phyloP scores from a whole-genome alignment of 2,113 vertebrate genomes.

The Formicarius rufipectus region DNA sequence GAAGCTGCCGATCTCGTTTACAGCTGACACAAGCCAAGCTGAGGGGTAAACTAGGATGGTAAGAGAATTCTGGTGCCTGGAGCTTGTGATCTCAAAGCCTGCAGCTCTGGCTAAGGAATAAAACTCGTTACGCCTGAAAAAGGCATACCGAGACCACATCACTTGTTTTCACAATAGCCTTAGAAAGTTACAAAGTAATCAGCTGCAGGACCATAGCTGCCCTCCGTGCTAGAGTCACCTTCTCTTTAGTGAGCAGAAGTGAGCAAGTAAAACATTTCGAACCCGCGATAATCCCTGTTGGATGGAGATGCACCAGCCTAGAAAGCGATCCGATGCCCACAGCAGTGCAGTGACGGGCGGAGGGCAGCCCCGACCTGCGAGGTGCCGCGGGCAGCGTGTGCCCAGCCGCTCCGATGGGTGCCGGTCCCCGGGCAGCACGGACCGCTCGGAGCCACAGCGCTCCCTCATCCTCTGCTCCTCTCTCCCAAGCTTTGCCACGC shows the following conservation, averaged over 20 bases:
- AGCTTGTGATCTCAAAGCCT: background rate
- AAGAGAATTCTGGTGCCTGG: background rate
- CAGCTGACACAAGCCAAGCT: background rate
- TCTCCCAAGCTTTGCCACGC: background rate
- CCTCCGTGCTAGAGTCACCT: background rate
- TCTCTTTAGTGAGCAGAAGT: background rate
- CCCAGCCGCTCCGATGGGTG: background rate
- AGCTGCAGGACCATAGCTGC: background rate
- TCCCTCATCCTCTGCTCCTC: background rate
- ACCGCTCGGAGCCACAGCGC: background rate
- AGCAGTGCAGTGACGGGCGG: background rate
- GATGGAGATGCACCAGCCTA: background rate
- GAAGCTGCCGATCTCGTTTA: background rate
- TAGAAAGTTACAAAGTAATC: background rate
- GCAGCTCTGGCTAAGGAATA: background rate
- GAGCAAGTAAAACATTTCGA: background rate
- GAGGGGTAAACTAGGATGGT: background rate
- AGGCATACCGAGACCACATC: background rate
- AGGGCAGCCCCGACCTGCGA: background rate
- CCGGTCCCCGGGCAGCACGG: background rate
- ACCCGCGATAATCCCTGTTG: background rate
- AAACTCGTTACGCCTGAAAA: background rate
- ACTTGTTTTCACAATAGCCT: background rate
- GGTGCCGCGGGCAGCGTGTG: background rate
- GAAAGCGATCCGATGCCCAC: fast-evolving